Conservation (phyloP, 2,113 vertebrate species). For the Morone chrysops region DNA sequence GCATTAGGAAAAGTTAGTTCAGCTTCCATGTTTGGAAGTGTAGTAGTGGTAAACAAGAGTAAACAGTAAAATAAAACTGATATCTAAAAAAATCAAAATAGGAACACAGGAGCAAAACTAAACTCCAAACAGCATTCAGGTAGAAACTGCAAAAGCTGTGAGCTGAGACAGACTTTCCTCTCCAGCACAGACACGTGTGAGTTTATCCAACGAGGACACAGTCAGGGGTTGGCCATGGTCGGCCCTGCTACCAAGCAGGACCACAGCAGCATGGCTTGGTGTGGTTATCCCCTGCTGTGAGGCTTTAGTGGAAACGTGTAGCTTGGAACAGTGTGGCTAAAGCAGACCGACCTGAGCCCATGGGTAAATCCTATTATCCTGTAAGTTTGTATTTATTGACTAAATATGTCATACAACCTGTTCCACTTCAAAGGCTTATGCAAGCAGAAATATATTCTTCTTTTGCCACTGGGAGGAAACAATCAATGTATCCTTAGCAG, state of each 20-base stretch:
- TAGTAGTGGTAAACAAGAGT: background rate
- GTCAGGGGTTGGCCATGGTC: background rate
- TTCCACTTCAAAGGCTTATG: background rate
- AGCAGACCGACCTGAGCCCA: background rate
- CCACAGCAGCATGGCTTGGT: background rate
- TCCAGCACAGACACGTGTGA: background rate
- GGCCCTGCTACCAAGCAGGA: background rate
- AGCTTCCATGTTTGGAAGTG: background rate
- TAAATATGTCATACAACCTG: background rate
- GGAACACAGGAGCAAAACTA: background rate
- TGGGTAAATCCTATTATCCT: background rate
- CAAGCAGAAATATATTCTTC: background rate
- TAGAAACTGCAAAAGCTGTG: background rate
- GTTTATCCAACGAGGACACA: background rate
- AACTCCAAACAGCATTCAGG: background rate
- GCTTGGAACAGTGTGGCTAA: conserved; percentile 5
- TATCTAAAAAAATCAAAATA: background rate
- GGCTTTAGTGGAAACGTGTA: background rate
- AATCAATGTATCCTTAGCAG: background rate
- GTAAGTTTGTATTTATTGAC: background rate
- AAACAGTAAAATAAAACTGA: background rate
- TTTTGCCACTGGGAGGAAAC: background rate
- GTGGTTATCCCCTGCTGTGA: background rate
- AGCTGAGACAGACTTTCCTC: background rate
- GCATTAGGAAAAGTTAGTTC: background rate